Conservation (phyloP, 2,113 vertebrate genomes). For the Enhydra lutris region DNA sequence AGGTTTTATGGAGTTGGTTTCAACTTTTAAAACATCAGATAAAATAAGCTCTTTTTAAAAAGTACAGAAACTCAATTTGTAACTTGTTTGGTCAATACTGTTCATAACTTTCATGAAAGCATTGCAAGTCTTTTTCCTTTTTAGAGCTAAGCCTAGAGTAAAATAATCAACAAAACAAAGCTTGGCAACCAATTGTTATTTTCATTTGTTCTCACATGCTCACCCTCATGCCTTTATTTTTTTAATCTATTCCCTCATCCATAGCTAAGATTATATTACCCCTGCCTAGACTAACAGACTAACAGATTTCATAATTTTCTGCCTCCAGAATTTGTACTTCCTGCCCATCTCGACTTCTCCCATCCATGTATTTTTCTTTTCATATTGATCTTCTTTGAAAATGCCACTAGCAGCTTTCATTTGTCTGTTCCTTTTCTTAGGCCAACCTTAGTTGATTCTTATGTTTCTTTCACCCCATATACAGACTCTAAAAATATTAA, state of each 20-base stretch:
- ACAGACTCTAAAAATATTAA: background rate
- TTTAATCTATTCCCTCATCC: background rate
- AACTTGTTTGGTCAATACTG: background rate
- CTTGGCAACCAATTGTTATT: background rate
- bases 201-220: background rate
- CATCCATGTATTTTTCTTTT: background rate
- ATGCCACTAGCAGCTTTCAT: background rate
- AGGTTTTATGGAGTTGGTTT: background rate
- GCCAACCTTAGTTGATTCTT: background rate
- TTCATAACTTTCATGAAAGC: background rate
- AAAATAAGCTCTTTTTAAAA: background rate
- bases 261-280: background rate
- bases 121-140: background rate
- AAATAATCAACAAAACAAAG: background rate
- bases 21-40: background rate
- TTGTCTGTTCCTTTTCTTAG: background rate
- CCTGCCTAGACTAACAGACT: background rate
- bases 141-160: background rate
- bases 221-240: background rate
- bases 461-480: background rate
- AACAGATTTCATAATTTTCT: background rate
- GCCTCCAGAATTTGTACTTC: background rate
- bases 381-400: background rate
- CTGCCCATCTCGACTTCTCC: background rate
- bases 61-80: background rate